Evolutionary conservation across 2,888 invertebrate species (phyloP), one percentile per base, ranked within the genome.

Genomic region (Idaea biselata): DNA sequence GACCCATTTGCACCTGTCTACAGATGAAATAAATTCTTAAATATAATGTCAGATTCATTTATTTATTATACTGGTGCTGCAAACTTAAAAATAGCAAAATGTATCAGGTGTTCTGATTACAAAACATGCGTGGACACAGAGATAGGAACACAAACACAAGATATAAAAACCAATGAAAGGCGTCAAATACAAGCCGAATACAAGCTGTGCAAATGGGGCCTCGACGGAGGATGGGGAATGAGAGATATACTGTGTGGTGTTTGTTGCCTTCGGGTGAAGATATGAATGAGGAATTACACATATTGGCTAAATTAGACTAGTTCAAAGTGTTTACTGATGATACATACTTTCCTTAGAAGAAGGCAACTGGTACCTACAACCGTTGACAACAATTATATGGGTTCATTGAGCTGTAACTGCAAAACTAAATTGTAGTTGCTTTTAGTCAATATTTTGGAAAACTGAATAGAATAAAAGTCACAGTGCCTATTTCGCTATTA

Each of bases 111-210:
- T 44, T 44, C 44, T 44, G 44, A 14, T 14, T 79, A 86, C 82
- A 86, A 86, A 85, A 88, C 91, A 91, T 89, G 91, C 91, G 91
- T 89, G 91, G 91, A 92, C 92, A 92, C 91, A 92, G 91, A 91
- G 86, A 86, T 74, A 80, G 79, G 79, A 74, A 76, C 74, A 73
- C 78, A 82, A 80, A 75, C 74, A 81, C 81, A 73, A 75, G 80
- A 75, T 17, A 55, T 11, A 76, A 79, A 79, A 74, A 75, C 77
- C 76, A 82, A 75, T 68, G 78, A 81, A 78, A 79, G 79, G 79
- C 76, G 70, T 70, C 44, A 69, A 69, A 68, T 75, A 73, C 68
- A 76, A 77, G 79, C 81, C 82, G 78, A 76, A 17, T 56, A 76
- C 79, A 79, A 80, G 79, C 74, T 82, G 89, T 92, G 92, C 92